phyloP scores from a whole-genome alignment of 2,113 vertebrate genomes.

The Cyprinodon brontotheroides region DNA sequence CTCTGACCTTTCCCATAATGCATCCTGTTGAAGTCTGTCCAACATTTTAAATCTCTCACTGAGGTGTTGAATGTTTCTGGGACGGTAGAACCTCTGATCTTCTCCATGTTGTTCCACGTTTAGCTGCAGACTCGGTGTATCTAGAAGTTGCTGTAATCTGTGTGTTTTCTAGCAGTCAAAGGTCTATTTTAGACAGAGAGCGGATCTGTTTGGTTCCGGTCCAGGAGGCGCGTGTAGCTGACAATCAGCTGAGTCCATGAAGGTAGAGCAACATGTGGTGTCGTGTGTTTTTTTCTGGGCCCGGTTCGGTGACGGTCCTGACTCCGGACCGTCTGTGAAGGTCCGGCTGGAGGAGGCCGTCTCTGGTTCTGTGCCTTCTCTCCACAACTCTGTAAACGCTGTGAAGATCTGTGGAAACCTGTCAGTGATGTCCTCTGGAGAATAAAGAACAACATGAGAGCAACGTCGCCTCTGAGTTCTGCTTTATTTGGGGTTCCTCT shows the following conservation, averaged over 20 bases:
- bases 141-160: constrained; percentile 49
- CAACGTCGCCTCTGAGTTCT: not conserved
- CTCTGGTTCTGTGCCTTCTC: constrained; percentile 72
- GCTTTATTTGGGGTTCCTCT: not conserved
- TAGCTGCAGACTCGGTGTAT: constrained; percentile 52
- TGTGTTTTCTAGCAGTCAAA: constrained; percentile 65
- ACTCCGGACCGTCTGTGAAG: constrained; percentile 41
- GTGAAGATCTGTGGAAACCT: constrained; percentile 57
- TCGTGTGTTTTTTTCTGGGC: constrained; percentile 36
- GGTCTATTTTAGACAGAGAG: constrained; percentile 49
- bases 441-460: constrained; percentile 60
- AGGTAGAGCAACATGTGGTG: not conserved
- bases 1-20: no score
- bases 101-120: constrained; percentile 50
- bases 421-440: constrained; percentile 31
- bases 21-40: no score
- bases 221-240: not conserved
- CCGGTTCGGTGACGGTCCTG: constrained; percentile 26
- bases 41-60: not conserved
- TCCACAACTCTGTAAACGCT: constrained; percentile 58
- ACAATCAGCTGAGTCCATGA: constrained; percentile 49
- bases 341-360: constrained; percentile 54
- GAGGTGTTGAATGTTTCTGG: not conserved
- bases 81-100: not conserved
- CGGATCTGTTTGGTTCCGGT: constrained; percentile 19